A percentile compares a stretch with the other conserved stretches of the same genome.
Evolutionary conservation across 2,888 invertebrate genomes (phyloP).

Genomic region (Lasius fuliginosus): DNA sequence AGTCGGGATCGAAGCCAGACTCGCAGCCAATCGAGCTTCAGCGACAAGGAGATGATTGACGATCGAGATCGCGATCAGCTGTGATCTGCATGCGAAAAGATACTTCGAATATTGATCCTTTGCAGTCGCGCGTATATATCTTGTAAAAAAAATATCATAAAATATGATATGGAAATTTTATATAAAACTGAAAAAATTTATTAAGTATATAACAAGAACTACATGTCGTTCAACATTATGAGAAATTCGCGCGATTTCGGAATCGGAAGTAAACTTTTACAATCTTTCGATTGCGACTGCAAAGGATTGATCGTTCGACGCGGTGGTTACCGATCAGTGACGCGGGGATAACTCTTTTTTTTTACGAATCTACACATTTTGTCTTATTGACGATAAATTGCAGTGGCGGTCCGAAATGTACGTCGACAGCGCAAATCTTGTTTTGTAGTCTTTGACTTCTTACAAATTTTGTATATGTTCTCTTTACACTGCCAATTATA

Average conservation of each 20-base stretch:
- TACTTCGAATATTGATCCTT: conserved; percentile 16
- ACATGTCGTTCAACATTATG: conserved; percentile 12
- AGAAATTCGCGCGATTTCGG: background rate
- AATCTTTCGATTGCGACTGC: conserved; percentile 16
- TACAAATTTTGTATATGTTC: conserved; percentile 47
- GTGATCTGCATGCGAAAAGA: conserved; percentile 3
- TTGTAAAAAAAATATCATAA: conserved; percentile 1
- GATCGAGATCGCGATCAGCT: conserved; percentile 54
- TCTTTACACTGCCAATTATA: conserved; percentile 44
- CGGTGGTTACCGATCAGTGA: conserved; percentile 32
- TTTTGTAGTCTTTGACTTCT: conserved; percentile 45
- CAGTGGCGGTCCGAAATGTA: conserved; percentile 37
- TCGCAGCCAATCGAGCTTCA: conserved; percentile 76
- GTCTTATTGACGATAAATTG: conserved; percentile 45
- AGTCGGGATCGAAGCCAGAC: conserved; percentile 74
- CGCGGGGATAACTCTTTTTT: conserved; percentile 44
- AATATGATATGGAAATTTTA: conserved; percentile 12
- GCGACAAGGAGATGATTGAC: conserved; percentile 74
- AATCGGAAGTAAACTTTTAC: conserved; percentile 4
- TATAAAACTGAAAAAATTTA: background rate
- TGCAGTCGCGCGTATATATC: conserved; percentile 21
- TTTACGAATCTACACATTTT: conserved; percentile 19
- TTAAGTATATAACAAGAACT: background rate
- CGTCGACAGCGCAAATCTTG: conserved; percentile 15
- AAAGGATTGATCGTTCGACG: conserved; percentile 38